Evolutionary conservation across 2,888 invertebrate genomes (phyloP).

Genomic region (Thymelicus lineola): DNA sequence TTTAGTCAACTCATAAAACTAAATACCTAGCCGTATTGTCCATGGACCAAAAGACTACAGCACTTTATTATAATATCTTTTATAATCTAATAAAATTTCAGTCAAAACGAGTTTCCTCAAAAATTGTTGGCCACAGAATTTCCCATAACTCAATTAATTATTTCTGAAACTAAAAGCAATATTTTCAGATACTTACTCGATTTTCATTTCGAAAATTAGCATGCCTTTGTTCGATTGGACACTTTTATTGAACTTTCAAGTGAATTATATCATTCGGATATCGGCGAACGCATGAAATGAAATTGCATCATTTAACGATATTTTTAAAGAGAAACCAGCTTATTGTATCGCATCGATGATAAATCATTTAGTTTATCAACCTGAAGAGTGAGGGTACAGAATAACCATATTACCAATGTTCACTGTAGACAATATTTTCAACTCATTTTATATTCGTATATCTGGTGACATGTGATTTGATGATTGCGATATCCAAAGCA

Average conservation of each 20-base stretch:
- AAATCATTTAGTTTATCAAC: slow-evolving; percentile 1
- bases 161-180: slow-evolving; percentile 1
- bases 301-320: slow-evolving; percentile 13
- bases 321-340: not conserved
- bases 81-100: not conserved
- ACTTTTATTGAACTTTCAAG: slow-evolving; percentile 14
- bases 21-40: too few species aligned
- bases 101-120: not conserved
- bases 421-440: too few species aligned
- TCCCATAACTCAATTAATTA: not conserved
- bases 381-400: not conserved
- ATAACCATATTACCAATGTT: too few species aligned
- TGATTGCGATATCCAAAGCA: too few species aligned
- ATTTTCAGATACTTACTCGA: slow-evolving; percentile 19
- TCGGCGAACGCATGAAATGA: not conserved
- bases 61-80: too few species aligned
- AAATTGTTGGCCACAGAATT: not conserved
- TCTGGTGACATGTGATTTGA: too few species aligned
- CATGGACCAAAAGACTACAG: too few species aligned
- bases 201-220: slow-evolving; percentile 20
- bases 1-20: too few species aligned
- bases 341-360: not conserved
- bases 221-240: slow-evolving; percentile 18
- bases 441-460: too few species aligned
- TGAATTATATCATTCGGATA: slow-evolving; percentile 6